Evolutionary conservation across 2,888 invertebrate genomes (phyloP).

Genomic region (Sycophila texana): DNA sequence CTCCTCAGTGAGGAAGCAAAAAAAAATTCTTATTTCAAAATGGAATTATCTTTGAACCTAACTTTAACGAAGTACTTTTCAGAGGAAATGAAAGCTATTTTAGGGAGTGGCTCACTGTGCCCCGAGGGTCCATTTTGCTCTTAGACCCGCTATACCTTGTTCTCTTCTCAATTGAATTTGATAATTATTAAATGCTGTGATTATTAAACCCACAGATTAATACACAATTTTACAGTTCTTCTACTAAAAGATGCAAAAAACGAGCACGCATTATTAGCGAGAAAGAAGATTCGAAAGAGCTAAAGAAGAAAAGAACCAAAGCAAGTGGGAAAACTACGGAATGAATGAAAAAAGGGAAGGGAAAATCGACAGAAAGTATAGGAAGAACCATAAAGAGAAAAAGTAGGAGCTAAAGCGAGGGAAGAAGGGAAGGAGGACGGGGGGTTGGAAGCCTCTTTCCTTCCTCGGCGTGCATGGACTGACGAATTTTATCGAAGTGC

Average conservation of each 20-base stretch:
- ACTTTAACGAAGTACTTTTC: too few species aligned
- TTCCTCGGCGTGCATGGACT: constrained; percentile 47
- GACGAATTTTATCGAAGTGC: constrained; percentile 53
- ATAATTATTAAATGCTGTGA: too few species aligned
- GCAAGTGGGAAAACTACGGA: background rate
- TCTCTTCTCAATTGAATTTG: too few species aligned
- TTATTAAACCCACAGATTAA: too few species aligned
- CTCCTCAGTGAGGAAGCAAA: too few species aligned
- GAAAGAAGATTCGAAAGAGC: constrained; percentile 6
- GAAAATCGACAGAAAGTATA: constrained; percentile 43
- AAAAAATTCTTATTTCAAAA: too few species aligned
- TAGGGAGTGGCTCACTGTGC: too few species aligned
- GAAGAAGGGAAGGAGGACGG: background rate
- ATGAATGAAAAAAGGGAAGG: background rate
- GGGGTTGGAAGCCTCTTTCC: constrained; percentile 32
- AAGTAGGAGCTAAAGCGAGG: constrained; percentile 27
- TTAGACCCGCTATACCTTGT: too few species aligned
- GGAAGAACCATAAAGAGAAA: constrained; percentile 16
- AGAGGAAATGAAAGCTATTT: too few species aligned
- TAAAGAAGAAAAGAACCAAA: background rate
- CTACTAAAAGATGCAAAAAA: background rate
- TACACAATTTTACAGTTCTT: background rate
- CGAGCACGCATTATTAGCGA: background rate
- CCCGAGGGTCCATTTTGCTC: too few species aligned
- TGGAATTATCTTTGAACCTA: too few species aligned